Evolutionary conservation across 2,113 vertebrate species (phyloP), one percentile per base, ranked within the genome.

Genomic region (Oenanthe oenanthe): DNA sequence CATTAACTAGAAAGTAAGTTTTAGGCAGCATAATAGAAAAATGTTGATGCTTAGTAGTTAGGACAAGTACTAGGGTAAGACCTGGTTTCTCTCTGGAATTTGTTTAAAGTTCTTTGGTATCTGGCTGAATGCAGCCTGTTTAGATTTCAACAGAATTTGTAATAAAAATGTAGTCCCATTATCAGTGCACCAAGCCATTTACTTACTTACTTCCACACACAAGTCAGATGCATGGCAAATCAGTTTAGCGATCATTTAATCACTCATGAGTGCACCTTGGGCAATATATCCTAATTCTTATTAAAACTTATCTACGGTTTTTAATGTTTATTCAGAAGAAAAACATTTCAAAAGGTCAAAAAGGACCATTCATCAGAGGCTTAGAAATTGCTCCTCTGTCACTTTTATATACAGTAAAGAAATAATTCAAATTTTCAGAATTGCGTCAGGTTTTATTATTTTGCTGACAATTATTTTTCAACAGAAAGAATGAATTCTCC

Each of bases 201-300:
- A 66, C 77, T 79, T 74, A 68, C 73, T 75, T 74, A 81, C 73
- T 92, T 93, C 83, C 91, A 78, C 77, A 70, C 75, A 77, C 12
- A 42, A 82, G 66, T 91, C 66, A 94, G 73, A 72, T 47, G 34
- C 34, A 65, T 12, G 42, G 66, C 66, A 89, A 95, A 92, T 79
- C 87, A 79, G 45, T 86, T 72, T 92, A 76, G 84, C 76, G 45
- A 92, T 87, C 48, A 61, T 87, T 95, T 95, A 95, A 90, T 93
- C 82, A 92, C 65, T 72, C 17, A 29, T 32, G 66, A 89, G 47
- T 38, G 62, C 38, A 87, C 80, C 78, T 85, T 92, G 80, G 78
- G 34, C 71, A 85, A 57, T 58, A 57, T 42, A 93, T 79, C 38
- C 81, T 80, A 68, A 92, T 93, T 88, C 85, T 92, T 58, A 79